Evolutionary conservation across 2,113 vertebrate species (phyloP), one percentile per base, ranked within the genome.

Genomic region (Xenopus laevis): DNA sequence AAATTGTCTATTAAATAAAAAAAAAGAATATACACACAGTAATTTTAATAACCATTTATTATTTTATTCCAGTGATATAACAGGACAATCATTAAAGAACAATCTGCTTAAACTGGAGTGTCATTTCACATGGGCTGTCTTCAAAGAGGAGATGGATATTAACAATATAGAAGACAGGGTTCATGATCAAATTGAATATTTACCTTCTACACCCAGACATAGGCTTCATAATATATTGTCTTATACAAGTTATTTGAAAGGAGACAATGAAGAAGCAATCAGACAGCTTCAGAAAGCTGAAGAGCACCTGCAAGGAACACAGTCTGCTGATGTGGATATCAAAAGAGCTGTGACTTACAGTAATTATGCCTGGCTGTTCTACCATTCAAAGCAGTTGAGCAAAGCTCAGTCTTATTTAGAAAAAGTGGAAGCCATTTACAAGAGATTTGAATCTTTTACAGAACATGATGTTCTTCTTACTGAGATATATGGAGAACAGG

Each of bases 321-420:
- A 87, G 13, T 78, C 83, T 18, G 64, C 75, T 21, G 70, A 85
- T 45, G 70, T 72, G 44, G 67, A 79, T 71, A 81, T 78, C 8
- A 79, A 27, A 79, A 87, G 83, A 71, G 78, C 92, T 45, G 85
- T 92, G 71, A 92, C 86, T 2, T 93, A 91, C 89, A 88, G 87
- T 23, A 92, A 93, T 71, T 90, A 87, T 13, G 89, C 92, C 45
- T 94, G 93, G 91, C 68, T 91, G n/a, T 86, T 86, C 79, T 91
- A 89, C 77, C 74, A 82, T 68, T 85, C 86, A 86, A 57, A 57
- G 55, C 82, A 79, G 64, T 78, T 83, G 0, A 1, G 77, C 23
- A 79, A 87, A 78, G 83, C 80, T 67, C 83, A 87, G 68, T 60
- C 0, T 13, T 91, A 91, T 0, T 0, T 85, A 47, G 83, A 77